A percentile compares a stretch with the other conserved stretches of the same genome.
These are phyloP conservation scores for Diorhabda sublineata DNA, from an alignment of 1,140 invertebrate species.

Conservation along the genomic window DNA sequence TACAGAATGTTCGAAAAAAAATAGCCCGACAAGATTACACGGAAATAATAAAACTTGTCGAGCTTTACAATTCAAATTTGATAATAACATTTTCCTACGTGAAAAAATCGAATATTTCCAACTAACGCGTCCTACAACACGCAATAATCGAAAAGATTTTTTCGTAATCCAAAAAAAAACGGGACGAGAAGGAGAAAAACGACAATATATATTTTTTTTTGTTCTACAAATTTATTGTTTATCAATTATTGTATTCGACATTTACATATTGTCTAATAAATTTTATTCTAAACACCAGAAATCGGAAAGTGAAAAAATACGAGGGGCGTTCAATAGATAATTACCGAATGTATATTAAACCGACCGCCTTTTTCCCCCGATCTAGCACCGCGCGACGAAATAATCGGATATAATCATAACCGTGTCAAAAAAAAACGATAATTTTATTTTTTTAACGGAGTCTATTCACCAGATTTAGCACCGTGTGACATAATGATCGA, in stretches of 20 bases:
- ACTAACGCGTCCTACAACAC: not conserved
- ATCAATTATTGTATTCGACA: slow-evolving; percentile 21
- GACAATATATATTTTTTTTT: slow-evolving; percentile 12
- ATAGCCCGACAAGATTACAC: slow-evolving; percentile 7
- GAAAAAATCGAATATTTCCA: slow-evolving; percentile 1
- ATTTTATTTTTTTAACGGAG: not conserved
- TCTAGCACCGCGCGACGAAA: not conserved
- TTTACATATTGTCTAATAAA: slow-evolving; percentile 22
- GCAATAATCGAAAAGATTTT: slow-evolving; percentile 10
- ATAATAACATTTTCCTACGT: slow-evolving; percentile 3
- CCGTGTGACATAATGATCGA: too few species aligned
- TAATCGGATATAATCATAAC: not conserved
- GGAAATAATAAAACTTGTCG: slow-evolving; percentile 8
- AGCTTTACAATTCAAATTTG: slow-evolving; percentile 13
- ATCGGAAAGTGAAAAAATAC: not conserved
- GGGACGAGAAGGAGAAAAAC: not conserved
- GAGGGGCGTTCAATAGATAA: not conserved
- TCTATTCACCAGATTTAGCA: not conserved
- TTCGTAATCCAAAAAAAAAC: slow-evolving; percentile 7
- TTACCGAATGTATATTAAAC: not conserved
- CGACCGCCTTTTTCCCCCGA: not conserved
- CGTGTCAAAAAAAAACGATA: not conserved
- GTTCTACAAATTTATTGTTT: slow-evolving; percentile 15
- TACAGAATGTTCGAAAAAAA: not conserved
- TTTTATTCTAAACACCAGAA: slow-evolving; percentile 8